Evolutionary conservation across 1,140 invertebrate species (phyloP).

Genomic region (Muscidifurax raptorellus): DNA sequence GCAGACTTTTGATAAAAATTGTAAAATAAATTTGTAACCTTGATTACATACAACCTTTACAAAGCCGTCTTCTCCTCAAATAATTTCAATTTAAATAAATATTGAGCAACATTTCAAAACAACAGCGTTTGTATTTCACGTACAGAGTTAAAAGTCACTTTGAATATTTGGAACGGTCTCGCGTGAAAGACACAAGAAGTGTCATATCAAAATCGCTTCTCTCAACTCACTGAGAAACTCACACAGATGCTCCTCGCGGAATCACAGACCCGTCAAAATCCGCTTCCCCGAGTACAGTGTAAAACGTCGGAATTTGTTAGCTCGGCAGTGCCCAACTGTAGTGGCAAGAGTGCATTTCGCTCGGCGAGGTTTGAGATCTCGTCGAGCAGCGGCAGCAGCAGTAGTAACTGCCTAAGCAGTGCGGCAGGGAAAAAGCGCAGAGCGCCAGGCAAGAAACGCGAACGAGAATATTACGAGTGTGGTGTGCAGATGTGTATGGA

Average conservation of each 20-base stretch:
- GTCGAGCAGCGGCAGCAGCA: no score
- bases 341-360: neutral
- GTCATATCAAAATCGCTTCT: neutral
- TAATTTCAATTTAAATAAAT: no score
- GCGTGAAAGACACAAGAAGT: no score
- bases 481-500: neutral
- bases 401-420: neutral
- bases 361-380: neutral
- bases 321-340: neutral
- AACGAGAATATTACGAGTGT: constrained; percentile 22
- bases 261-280: neutral
- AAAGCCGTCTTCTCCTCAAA: no score
- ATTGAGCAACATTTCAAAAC: neutral
- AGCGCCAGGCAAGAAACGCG: neutral
- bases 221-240: no score
- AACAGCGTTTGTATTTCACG: neutral
- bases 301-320: constrained; percentile 2
- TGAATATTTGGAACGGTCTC: no score
- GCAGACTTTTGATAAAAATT: constrained; percentile 1
- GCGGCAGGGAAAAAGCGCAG: neutral
- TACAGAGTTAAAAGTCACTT: neutral
- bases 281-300: neutral
- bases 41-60: no score
- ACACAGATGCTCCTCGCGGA: neutral
- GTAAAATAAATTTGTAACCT: neutral